Base-by-base conservation (phyloP, 2,113 vertebrate species). In the Cisticola juncidis region DNA sequence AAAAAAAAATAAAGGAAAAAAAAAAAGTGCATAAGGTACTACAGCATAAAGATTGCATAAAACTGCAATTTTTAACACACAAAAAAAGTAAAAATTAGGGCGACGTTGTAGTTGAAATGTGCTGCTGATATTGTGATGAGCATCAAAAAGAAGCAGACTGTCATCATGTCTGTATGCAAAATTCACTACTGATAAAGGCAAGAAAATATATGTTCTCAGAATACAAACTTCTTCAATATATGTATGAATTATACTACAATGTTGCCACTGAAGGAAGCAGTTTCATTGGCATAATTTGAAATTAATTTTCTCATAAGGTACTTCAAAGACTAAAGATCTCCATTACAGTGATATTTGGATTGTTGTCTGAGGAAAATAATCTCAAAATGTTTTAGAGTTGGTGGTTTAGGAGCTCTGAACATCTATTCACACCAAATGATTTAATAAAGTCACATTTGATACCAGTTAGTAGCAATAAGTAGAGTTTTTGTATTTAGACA, bases 21-120 rank as follows among this genome's bases (percentile, higher is more conserved):
- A 2, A 12, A 2, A 6, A 10, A 14, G 5, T 10, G 23, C 21
- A 31, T 38, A 16, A 74, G 50, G 1, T 2, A 28, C 6, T 17
- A n/a, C 9, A 47, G 6, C 4, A 28, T 12, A 21, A 42, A 79
- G 12, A 60, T 21, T 14, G 14, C 3, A 5, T 38, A 38, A 38
- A 40, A 20, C 6, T 26, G 13, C 1, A 56, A 35, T 16, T 68
- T 51, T 64, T 81, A 70, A 42, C 7, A 65, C 1, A 14, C 12
- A 25, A 9, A 18, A 51, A 53, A 22, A 5, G 1, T 2, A 0
- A 54, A 70, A 25, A 69, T 22, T 19, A 25, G 5, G 13, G 21
- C 50, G 11, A 44, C 26, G 16, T 60, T 40, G 51, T 9, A 44
- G 11, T 4, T 57, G 9, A 77, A 69, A 48, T 53, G 15, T 42